Evolutionary conservation across 2,797 vertebrate genomes (phyloP).

Genomic region (Ptychobarbus kaznakovi): DNA sequence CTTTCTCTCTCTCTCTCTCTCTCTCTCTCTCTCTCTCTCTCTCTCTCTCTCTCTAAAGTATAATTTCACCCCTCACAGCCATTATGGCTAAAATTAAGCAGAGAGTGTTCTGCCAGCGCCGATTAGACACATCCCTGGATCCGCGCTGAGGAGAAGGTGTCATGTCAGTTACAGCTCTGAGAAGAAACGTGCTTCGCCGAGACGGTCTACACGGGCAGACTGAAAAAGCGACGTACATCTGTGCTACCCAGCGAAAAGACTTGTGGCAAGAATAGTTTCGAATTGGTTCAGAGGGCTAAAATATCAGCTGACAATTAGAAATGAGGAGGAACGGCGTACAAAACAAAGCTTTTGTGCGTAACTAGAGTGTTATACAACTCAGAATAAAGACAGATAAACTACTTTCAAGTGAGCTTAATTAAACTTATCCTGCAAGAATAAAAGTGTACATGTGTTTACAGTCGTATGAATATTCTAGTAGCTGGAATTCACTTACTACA

Average conservation of each 20-base stretch:
- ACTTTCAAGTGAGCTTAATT: slow-evolving; percentile 49
- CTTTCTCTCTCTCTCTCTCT: slow-evolving; percentile 59
- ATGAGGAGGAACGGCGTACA: slow-evolving; percentile 25
- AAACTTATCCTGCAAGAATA: slow-evolving; percentile 13
- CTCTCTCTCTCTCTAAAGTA: slow-evolving; percentile 71
- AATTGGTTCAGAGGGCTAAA: slow-evolving; percentile 50
- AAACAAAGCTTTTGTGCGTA: slow-evolving; percentile 58
- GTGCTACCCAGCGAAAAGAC: slow-evolving; percentile 48
- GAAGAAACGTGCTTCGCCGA: slow-evolving; percentile 47
- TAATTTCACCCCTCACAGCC: slow-evolving; percentile 68
- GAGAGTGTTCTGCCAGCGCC: slow-evolving; percentile 76
- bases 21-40: slow-evolving; percentile 57
- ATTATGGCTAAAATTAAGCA: slow-evolving; percentile 80
- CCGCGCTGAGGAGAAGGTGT: slow-evolving; percentile 59
- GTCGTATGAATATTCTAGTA: slow-evolving; percentile 54
- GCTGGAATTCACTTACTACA: slow-evolving; percentile 70
- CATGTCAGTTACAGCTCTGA: slow-evolving; percentile 56
- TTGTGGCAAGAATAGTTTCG: slow-evolving; percentile 41
- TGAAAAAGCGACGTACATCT: slow-evolving; percentile 47
- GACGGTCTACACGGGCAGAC: slow-evolving; percentile 33
- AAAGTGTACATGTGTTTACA: slow-evolving; percentile 31
- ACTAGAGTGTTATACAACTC: slow-evolving; percentile 61
- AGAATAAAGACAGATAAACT: slow-evolving; percentile 68
- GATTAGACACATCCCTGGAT: slow-evolving; percentile 74
- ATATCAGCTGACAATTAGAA: slow-evolving; percentile 57